These are phyloP conservation scores for Heteronetta atricapilla DNA, from an alignment of 2,113 vertebrate species.

Conservation along the genomic window DNA sequence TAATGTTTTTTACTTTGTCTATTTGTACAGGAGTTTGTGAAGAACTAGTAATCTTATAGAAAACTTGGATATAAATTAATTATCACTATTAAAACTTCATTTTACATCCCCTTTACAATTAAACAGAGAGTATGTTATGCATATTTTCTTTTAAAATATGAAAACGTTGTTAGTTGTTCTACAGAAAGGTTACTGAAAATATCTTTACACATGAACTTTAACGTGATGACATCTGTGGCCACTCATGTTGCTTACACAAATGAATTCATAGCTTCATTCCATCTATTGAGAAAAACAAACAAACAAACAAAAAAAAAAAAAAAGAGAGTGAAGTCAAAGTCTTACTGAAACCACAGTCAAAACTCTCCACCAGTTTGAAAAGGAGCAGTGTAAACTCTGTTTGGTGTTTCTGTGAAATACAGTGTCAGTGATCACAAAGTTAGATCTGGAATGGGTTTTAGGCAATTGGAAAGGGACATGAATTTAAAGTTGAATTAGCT, in stretches of 20 bases:
- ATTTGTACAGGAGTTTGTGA: background rate
- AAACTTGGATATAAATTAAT: background rate
- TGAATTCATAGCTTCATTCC: background rate
- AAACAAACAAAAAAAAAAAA: no score
- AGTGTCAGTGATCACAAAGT: background rate
- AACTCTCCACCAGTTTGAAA: background rate
- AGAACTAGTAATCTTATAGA: background rate
- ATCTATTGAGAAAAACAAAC: background rate
- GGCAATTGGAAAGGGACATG: background rate
- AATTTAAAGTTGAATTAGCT: background rate
- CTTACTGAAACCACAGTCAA: background rate
- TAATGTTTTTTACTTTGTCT: background rate
- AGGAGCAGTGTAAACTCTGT: background rate
- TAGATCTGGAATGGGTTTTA: background rate
- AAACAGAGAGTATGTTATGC: background rate
- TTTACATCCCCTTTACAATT: background rate
- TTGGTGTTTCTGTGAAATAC: background rate
- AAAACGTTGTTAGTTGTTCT: background rate
- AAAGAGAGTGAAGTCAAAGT: background rate
- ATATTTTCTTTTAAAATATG: background rate
- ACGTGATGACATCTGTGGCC: background rate
- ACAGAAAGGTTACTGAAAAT: background rate
- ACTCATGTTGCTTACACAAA: background rate
- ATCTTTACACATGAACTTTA: background rate
- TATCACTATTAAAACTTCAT: background rate